Percentiles rank a stretch among this genome's conserved stretches.
Conservation (phyloP, 1,140 invertebrate genomes). For the Araneus ventricosus region DNA sequence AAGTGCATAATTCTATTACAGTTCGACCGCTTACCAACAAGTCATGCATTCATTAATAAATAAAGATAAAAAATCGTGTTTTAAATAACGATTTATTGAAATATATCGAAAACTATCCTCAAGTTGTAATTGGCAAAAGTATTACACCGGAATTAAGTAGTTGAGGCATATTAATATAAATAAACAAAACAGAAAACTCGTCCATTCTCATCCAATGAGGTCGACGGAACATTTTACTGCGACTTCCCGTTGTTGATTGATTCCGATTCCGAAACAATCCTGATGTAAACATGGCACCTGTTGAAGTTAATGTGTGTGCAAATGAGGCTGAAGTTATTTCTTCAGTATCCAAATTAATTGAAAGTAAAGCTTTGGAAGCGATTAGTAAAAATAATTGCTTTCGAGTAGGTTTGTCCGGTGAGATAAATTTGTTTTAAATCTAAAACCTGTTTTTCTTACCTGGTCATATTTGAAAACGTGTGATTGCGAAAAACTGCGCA, state of each 20-base stretch:
- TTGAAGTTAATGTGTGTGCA: slow-evolving; percentile 76
- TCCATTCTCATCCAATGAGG: neutral
- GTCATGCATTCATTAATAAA: no score
- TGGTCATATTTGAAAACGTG: neutral
- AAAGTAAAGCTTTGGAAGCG: slow-evolving; percentile 82
- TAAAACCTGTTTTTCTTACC: neutral
- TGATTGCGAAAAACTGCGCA: neutral
- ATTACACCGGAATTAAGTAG: no score
- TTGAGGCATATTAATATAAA: no score
- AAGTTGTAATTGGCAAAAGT: no score
- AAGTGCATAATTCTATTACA: no score
- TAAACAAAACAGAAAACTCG: no score
- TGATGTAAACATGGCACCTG: slow-evolving; percentile 70
- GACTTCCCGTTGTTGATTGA: neutral
- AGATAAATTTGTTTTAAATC: neutral
- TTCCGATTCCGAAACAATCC: slow-evolving; percentile 13
- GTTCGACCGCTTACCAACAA: no score
- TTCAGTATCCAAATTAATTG: slow-evolving; percentile 81
- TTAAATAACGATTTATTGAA: no score
- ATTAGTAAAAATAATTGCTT: slow-evolving; percentile 83
- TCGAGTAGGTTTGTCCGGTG: slow-evolving; percentile 87
- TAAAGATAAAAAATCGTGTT: no score
- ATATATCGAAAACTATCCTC: no score
- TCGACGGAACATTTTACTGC: neutral
- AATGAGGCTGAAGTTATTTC: slow-evolving; percentile 82